Evolutionary conservation across 2,113 vertebrate genomes (phyloP), one percentile per base, ranked within the genome.

Genomic region (Aplodontia rufa): DNA sequence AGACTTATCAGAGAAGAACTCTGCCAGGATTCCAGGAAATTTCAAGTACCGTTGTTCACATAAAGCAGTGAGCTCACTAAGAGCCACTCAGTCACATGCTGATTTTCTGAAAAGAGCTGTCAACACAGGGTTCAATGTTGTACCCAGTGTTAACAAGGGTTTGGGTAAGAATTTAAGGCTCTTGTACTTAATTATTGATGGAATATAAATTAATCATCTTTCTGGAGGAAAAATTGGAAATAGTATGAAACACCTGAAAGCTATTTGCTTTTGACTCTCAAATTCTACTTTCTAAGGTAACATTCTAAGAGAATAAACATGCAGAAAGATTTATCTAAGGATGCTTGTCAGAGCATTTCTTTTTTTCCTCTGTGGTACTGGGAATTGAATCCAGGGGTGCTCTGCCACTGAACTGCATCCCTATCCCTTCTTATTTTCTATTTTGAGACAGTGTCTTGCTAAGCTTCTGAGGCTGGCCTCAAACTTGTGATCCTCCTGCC

Each of bases 81-180:
- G n/a, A 75, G 19, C 49, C 64, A 75, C 22, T 71, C 20, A 79
- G 62, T 45, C 78, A 68, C 58, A 75, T 30, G 58, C 45, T 3
- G 40, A 53, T 89, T 82, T 90, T 97, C 78, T 94, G 74, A 90
- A 92, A 96, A 78, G 42, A 89, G 20, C 45, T 62, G 37, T 88
- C 35, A 58, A 84, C 68, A 37, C 12, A 60, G 87, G 12, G 32
- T 42, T 64, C n/a, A 40, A 42, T n/a, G 24, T 11, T 64, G 40
- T 94, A 24, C 3, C 12, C 32, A 47, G 24, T 60, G 72, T 42
- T 74, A 90, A 88, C 81, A 81, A 88, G 66, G 32, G 32, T 4
- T 8, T 91, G 49, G 51, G 69, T 90, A 47, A 69, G 58, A 55
- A 30, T 11, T 58, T 8, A 49, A 64, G 49, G n/a, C 20, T 62